phyloP scores from a whole-genome alignment of 2,888 invertebrate species.

The Polydrusus cervinus region DNA sequence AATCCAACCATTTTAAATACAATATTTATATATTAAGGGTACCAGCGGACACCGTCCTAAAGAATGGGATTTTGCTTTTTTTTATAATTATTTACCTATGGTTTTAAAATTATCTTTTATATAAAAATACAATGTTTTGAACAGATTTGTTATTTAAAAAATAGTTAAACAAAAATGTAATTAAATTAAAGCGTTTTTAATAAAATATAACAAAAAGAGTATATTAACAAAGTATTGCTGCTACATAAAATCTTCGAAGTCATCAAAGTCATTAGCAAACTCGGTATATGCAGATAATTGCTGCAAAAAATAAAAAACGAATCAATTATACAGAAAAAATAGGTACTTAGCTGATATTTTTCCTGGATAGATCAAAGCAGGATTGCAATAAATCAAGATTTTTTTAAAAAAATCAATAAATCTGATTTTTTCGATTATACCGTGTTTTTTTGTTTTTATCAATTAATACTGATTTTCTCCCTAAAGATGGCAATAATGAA shows the following conservation, averaged over 20 bases:
- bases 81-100: conserved; percentile 11
- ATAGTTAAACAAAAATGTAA: conserved; percentile 41
- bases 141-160: conserved; percentile 39
- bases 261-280: conserved; percentile 72
- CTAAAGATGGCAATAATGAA: too few species aligned
- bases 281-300: conserved; percentile 76
- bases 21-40: conserved; percentile 3
- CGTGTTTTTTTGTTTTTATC: too few species aligned
- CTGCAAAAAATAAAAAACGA: conserved; percentile 64
- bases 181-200: conserved; percentile 29
- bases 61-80: not conserved
- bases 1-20: conserved; percentile 8
- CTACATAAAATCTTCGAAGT: conserved; percentile 88
- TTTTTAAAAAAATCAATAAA: too few species aligned
- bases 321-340: too few species aligned
- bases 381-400: too few species aligned
- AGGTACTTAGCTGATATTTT: too few species aligned
- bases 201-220: conserved; percentile 47
- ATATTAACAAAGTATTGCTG: conserved; percentile 58
- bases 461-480: too few species aligned
- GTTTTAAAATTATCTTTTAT: conserved; percentile 38
- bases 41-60: not conserved
- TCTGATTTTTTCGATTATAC: too few species aligned
- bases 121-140: conserved; percentile 46
- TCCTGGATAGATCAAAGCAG: too few species aligned